Evolutionary conservation across 2,113 vertebrate species (phyloP), one percentile per base, ranked within the genome.

Genomic region (Shinisaurus crocodilurus): DNA sequence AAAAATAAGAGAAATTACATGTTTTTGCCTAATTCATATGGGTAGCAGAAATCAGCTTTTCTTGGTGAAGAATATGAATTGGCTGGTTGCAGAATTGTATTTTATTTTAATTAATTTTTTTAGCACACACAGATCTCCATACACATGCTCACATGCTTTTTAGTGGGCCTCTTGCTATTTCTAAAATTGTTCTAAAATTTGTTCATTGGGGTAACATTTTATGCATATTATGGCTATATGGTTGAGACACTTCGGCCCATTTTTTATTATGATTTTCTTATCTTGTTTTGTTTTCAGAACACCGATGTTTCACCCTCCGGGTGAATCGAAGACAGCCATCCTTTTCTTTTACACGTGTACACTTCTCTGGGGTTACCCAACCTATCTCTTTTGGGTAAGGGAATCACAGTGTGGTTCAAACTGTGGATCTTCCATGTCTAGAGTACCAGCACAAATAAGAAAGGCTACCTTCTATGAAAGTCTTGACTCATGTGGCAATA

Each of bases 321-420:
- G 86, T 60, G 94, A 92, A 92, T 94, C 90, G 63, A 96, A 94
- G 72, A 83, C 65, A 57, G 81, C 86, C 23, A 88, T 90, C 29
- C n/a, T 95, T 87, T 91, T 91, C 65, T 94, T 96, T 85, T 90
- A 93, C 18, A 43, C 75, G 37, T 92, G 89, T 87, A 82, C 90
- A 60, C 79, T 95, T 65, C 82, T 95, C 6, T 96, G 96, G 94
- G 92, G 88, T 57, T 95, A 95, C 77, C 89, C 95, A 81, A 91
- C 54, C 6, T 93, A 92, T 83, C 87, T 93, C 70, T 82, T 91
- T 81, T 7, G 91, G 91, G 93, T 94, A 93, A 86, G 63, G 60
- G 29, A 29, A 87, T 82, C 85, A 82, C 10, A 76, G 23, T 45
- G 45, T 63, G 32, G n/a, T 82, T 60, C 81, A 83, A 43, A 65